A percentile compares a stretch with the other conserved stretches of the same genome.
These are phyloP conservation scores for Helicolenus hilgendorfi DNA, from an alignment of 2,797 vertebrate species.

Conservation along the genomic window DNA sequence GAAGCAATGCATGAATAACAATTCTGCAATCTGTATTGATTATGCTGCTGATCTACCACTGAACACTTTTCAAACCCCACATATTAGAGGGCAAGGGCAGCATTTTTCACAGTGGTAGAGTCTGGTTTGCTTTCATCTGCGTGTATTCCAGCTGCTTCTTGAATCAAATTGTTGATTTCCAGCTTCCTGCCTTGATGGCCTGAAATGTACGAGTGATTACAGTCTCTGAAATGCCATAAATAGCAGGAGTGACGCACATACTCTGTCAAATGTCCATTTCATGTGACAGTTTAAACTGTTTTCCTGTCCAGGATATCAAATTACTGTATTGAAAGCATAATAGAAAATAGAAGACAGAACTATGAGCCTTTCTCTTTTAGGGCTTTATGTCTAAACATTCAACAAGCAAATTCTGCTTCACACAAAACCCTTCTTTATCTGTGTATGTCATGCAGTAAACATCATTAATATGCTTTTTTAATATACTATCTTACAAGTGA, in stretches of 20 bases:
- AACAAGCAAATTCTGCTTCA: background rate
- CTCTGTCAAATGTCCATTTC: constrained; percentile 78
- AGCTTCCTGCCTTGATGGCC: constrained; percentile 71
- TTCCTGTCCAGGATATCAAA: constrained; percentile 68
- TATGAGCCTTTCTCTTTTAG: background rate
- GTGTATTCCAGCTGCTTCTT: constrained; percentile 52
- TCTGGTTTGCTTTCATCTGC: constrained; percentile 49
- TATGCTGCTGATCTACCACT: background rate
- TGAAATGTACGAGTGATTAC: constrained; percentile 67
- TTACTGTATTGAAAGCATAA: constrained; percentile 46
- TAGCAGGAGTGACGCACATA: constrained; percentile 82
- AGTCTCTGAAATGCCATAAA: constrained; percentile 74
- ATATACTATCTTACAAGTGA: background rate
- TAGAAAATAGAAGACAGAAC: constrained; percentile 28
- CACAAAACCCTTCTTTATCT: background rate
- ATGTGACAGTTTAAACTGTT: constrained; percentile 64
- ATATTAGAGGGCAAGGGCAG: background rate
- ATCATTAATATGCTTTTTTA: background rate
- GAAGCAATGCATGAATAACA: background rate
- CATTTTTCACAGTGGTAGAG: constrained; percentile 32
- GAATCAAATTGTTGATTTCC: constrained; percentile 74
- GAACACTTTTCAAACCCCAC: background rate
- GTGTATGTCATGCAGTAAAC: background rate
- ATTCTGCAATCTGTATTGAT: background rate
- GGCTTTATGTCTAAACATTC: background rate